A percentile compares a stretch with the other conserved stretches of the same genome.
phyloP scores from a whole-genome alignment of 2,113 vertebrate species.

The Panthera tigris region DNA sequence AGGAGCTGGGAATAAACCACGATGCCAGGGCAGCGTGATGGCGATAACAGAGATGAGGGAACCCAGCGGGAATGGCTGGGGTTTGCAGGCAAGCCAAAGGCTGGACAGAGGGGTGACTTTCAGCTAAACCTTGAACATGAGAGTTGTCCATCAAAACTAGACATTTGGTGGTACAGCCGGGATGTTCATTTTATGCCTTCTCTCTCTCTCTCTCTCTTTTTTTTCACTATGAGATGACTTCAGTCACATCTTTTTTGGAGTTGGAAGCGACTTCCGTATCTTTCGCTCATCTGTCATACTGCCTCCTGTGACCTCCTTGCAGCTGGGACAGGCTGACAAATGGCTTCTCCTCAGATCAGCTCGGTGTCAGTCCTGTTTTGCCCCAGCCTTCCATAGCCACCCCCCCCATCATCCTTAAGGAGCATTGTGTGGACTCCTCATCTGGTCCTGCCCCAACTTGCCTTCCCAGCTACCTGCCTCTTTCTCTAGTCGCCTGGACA shows the following conservation, averaged over 20 bases:
- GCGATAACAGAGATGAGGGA: background rate
- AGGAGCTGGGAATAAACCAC: background rate
- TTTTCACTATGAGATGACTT: background rate
- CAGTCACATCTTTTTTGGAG: background rate
- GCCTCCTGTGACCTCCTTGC: background rate
- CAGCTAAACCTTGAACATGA: background rate
- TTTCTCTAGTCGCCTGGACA: background rate
- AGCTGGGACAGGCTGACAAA: background rate
- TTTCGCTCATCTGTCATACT: rapidly evolving
- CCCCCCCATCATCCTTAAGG: background rate
- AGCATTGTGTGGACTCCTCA: background rate
- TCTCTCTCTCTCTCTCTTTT: background rate
- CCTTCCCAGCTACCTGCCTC: background rate
- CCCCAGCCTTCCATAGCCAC: rapidly evolving
- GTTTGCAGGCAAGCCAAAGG: background rate
- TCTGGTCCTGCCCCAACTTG: background rate
- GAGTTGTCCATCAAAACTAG: background rate
- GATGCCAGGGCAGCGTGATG: rapidly evolving
- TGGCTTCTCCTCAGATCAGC: background rate
- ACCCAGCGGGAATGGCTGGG: background rate
- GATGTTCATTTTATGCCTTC: background rate
- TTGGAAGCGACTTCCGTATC: background rate
- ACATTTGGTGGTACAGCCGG: rapidly evolving
- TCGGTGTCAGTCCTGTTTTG: background rate
- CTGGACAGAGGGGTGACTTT: background rate